Base-by-base conservation (phyloP, 2,888 invertebrate genomes). In the Eristalinus sepulchralis region DNA sequence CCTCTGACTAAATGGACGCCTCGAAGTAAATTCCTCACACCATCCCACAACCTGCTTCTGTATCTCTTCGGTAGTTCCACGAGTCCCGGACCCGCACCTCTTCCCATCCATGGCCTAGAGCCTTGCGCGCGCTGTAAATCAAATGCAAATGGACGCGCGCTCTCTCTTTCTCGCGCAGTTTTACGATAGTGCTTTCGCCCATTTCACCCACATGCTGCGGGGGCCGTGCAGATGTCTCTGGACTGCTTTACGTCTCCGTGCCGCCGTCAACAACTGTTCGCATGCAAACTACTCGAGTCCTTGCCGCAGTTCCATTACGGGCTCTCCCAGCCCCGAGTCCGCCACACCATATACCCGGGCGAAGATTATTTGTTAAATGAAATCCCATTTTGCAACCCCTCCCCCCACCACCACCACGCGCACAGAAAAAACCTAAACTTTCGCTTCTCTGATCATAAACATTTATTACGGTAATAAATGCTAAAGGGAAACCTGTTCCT, bases 381-480 rank as follows among this genome's bases (percentile, higher is more conserved):
- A 53, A 72, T 62, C 53, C 47, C 47, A 53, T 72, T 62, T 53
- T 13, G 33, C 13, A 1, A 6, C 1, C 27, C 62, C 47, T 31
- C 47, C 60, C 20, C 22, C 1, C n/a, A 5, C 36, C 0, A 27
- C 10, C 31, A 36, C n/a, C 24, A 22, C 13, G 24, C 17, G 63
- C 57, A 66, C n/a, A 33, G 36, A 22, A 67, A 64, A 76, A 76
- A 67, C 31, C 39, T 59, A 67, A 67, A 67, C 67, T 66, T 67
- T 59, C 67, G 76, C 59, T 59, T 47, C 76, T 60, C 31, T 22
- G 67, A 60, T 67, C 59, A 60, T 76, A 67, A 76, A 76, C 47
- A 67, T 66, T 76, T 67, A 76, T 76, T 76, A 76, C 47, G 22
- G 47, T 67, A 76, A 75, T 76, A 76, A 76, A 76, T 66, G 66